phyloP scores from a whole-genome alignment of 2,888 invertebrate species.

The Drosophila ustulata region DNA sequence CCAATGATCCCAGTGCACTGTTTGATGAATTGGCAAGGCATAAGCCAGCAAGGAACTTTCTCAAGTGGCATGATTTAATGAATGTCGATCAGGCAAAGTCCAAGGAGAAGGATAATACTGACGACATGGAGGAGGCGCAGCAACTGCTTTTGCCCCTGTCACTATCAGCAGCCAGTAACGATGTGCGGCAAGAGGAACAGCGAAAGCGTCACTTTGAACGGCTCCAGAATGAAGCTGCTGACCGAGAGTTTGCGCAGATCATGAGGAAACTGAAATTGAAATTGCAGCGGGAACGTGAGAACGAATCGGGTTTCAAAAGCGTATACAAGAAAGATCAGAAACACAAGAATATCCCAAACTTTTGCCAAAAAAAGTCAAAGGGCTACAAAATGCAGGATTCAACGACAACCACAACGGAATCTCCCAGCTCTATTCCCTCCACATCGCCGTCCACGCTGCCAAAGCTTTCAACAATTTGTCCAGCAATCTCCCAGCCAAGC shows the following conservation, averaged over 20 bases:
- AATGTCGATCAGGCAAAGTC: neutral
- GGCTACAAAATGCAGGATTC: neutral
- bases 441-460: neutral
- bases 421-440: neutral
- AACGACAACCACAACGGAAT: neutral
- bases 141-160: neutral
- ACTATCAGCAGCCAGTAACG: neutral
- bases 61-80: neutral
- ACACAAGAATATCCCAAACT: neutral
- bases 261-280: slow-evolving; percentile 18
- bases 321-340: neutral
- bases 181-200: neutral
- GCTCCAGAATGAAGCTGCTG: slow-evolving; percentile 30
- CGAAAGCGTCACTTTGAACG: slow-evolving; percentile 19
- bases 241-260: slow-evolving; percentile 37
- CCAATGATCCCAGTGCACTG: slow-evolving; percentile 17
- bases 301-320: neutral
- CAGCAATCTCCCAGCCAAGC: neutral
- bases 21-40: slow-evolving; percentile 32
- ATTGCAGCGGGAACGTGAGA: neutral
- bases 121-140: neutral
- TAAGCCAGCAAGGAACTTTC: neutral
- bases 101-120: neutral
- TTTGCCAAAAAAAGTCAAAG: neutral
- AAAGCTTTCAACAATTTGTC: neutral